Evolutionary conservation across 1,140 invertebrate species (phyloP).

Genomic region (Musca vetustissima): DNA sequence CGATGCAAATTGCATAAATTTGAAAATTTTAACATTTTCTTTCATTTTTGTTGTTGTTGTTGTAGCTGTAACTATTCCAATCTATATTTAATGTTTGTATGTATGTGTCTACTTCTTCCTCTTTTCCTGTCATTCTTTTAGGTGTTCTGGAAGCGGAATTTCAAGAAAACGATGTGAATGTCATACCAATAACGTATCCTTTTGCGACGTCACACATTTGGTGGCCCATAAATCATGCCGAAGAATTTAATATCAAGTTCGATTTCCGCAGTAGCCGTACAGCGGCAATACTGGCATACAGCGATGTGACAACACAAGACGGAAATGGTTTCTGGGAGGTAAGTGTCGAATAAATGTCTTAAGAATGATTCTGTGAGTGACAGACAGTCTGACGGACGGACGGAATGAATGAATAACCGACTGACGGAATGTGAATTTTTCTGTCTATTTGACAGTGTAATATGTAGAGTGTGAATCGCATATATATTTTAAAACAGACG

Average conservation of each 20-base stretch:
- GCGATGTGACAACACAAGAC: slow-evolving; percentile 70
- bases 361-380: too few species aligned
- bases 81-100: not conserved
- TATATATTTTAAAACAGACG: too few species aligned
- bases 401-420: too few species aligned
- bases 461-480: too few species aligned
- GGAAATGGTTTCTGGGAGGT: slow-evolving; percentile 86
- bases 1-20: not conserved
- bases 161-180: slow-evolving; percentile 78
- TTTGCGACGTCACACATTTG: slow-evolving; percentile 85
- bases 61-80: not conserved
- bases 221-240: slow-evolving; percentile 73
- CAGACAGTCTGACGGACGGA: too few species aligned
- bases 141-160: slow-evolving; percentile 80
- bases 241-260: slow-evolving; percentile 77
- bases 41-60: not conserved
- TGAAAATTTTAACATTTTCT: not conserved
- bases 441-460: too few species aligned
- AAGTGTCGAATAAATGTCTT: slow-evolving; percentile 39
- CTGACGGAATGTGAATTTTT: too few species aligned
- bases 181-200: slow-evolving; percentile 90
- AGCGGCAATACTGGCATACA: slow-evolving; percentile 81
- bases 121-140: slow-evolving; percentile 27
- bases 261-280: slow-evolving; percentile 85
- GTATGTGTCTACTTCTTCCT: not conserved